phyloP scores from a whole-genome alignment of 2,888 invertebrate species.

The Ischnura elegans region DNA sequence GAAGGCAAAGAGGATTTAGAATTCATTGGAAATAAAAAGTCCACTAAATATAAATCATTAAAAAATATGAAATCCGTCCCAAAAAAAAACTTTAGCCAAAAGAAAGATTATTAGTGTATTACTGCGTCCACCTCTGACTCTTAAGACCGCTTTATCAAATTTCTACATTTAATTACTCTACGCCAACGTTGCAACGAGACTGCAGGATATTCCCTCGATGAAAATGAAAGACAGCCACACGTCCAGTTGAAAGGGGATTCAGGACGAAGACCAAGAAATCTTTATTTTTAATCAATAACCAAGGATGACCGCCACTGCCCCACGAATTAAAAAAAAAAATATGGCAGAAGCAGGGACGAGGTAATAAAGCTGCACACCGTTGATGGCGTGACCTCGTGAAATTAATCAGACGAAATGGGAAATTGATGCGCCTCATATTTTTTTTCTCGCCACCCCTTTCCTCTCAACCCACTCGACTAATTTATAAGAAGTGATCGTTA shows the following conservation, averaged over 20 bases:
- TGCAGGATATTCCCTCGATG: not conserved
- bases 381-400: slow-evolving; percentile 35
- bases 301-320: not conserved
- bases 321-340: not conserved
- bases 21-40: too few species aligned
- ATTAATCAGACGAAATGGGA: slow-evolving; percentile 29
- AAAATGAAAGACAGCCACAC: not conserved
- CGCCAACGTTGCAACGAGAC: too few species aligned
- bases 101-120: too few species aligned
- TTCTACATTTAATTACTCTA: too few species aligned
- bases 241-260: not conserved
- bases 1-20: too few species aligned
- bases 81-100: too few species aligned
- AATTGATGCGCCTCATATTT: slow-evolving; percentile 10
- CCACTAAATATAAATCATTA: too few species aligned
- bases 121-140: too few species aligned
- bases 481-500: not conserved
- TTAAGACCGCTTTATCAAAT: too few species aligned
- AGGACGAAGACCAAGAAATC: not conserved
- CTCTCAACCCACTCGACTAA: not conserved
- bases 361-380: not conserved
- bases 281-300: not conserved
- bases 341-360: not conserved
- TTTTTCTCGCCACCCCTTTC: not conserved
- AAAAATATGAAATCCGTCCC: too few species aligned